phyloP scores from a whole-genome alignment of 2,113 vertebrate species.

The Zosterops hypoxanthus region DNA sequence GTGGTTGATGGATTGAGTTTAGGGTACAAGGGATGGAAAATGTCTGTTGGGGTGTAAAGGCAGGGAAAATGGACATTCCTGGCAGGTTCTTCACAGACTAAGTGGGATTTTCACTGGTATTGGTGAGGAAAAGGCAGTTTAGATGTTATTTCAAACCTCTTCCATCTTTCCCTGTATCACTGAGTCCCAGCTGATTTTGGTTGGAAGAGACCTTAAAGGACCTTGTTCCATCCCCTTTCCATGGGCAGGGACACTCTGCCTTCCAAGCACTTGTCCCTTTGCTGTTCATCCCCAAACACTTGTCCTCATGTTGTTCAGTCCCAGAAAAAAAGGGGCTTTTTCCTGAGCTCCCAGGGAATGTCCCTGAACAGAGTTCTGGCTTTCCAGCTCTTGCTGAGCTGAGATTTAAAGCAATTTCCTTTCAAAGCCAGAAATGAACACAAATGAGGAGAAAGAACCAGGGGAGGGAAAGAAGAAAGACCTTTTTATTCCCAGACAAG shows the following conservation, averaged over 20 bases:
- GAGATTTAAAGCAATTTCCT: slow-evolving; percentile 58
- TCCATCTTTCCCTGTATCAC: not conserved
- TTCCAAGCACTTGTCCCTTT: not conserved
- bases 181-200: not conserved
- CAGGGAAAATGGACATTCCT: not conserved
- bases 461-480: not conserved
- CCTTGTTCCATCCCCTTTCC: not conserved
- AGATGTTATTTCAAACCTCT: not conserved
- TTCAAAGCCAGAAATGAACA: slow-evolving; percentile 38
- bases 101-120: not conserved
- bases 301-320: not conserved
- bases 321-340: not conserved
- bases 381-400: slow-evolving; percentile 31
- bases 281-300: not conserved
- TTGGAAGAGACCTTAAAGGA: not conserved
- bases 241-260: not conserved
- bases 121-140: not conserved
- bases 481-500: slow-evolving; percentile 12
- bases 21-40: not conserved
- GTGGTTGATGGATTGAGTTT: not conserved
- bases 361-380: not conserved
- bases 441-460: slow-evolving; percentile 14
- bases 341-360: not conserved
- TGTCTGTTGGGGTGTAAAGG: not conserved
- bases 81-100: not conserved